Evolutionary conservation across 2,113 vertebrate genomes (phyloP).

Genomic region (Malurus alboscapulatus): DNA sequence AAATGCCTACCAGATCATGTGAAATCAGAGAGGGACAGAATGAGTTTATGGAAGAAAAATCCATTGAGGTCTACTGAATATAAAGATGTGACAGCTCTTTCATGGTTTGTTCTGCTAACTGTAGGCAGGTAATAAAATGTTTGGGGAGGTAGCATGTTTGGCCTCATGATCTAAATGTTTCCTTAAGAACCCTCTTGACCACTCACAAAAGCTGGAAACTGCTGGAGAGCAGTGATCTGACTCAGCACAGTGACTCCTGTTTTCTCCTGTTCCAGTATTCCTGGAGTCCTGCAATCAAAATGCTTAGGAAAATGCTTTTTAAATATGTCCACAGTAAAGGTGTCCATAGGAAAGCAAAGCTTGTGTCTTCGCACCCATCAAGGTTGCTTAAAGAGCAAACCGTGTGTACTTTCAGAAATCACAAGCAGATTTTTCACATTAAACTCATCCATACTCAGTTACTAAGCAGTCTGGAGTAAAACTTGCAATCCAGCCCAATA

Average conservation of each 20-base stretch:
- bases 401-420: neutral
- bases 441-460: neutral
- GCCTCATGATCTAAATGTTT: neutral
- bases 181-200: neutral
- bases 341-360: neutral
- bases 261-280: neutral
- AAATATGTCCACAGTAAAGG: neutral
- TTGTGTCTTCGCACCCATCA: neutral
- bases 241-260: neutral
- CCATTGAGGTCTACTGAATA: neutral
- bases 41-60: neutral
- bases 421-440: neutral
- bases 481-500: neutral
- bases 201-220: neutral
- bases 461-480: neutral
- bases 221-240: neutral
- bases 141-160: neutral
- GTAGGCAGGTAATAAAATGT: neutral
- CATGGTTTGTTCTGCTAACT: neutral
- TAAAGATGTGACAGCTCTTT: neutral
- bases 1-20: neutral
- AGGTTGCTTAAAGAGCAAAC: neutral
- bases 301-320: neutral
- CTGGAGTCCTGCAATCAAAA: neutral
- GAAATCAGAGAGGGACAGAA: neutral